Conservation (phyloP, 2,888 invertebrate genomes). For the Mythimna vitellina region DNA sequence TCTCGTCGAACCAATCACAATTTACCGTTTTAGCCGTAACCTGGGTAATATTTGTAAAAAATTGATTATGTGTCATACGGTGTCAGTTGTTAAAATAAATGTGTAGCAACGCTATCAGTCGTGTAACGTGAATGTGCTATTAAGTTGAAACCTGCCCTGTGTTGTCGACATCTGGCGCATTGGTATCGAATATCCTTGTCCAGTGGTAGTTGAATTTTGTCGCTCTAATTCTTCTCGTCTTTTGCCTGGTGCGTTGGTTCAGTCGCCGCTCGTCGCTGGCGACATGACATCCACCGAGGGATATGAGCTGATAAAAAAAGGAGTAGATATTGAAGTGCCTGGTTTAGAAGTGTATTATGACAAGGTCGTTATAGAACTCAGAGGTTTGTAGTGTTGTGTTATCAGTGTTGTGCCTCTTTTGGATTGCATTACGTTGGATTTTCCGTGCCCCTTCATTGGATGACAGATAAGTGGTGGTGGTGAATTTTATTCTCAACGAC, state of each 20-base stretch:
- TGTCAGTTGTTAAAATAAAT: slow-evolving; percentile 41
- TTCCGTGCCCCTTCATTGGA: slow-evolving; percentile 23
- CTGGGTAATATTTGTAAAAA: slow-evolving; percentile 62
- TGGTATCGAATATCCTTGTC: slow-evolving; percentile 88
- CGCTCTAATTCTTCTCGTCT: slow-evolving; percentile 88
- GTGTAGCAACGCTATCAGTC: slow-evolving; percentile 42
- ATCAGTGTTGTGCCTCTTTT: slow-evolving; percentile 54
- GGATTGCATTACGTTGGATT: slow-evolving; percentile 45
- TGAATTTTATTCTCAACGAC: neutral
- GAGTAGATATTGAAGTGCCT: slow-evolving; percentile 88
- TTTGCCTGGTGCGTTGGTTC: slow-evolving; percentile 75
- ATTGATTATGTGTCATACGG: slow-evolving; percentile 29
- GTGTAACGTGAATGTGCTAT: slow-evolving; percentile 66
- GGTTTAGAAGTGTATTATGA: slow-evolving; percentile 91
- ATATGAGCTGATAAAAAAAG: slow-evolving; percentile 88
- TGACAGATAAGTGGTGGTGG: slow-evolving; percentile 52
- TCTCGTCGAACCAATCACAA: slow-evolving; percentile 71
- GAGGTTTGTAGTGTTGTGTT: slow-evolving; percentile 86
- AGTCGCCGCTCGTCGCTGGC: slow-evolving; percentile 78
- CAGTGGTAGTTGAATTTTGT: slow-evolving; percentile 86
- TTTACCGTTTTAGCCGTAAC: slow-evolving; percentile 59
- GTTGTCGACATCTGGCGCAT: slow-evolving; percentile 86
- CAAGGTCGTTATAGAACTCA: slow-evolving; percentile 90
- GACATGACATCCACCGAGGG: slow-evolving; percentile 89
- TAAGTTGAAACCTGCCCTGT: slow-evolving; percentile 78